Evolutionary conservation across 2,797 vertebrate species (phyloP), one percentile per base, ranked within the genome.

Genomic region (Coluber constrictor): DNA sequence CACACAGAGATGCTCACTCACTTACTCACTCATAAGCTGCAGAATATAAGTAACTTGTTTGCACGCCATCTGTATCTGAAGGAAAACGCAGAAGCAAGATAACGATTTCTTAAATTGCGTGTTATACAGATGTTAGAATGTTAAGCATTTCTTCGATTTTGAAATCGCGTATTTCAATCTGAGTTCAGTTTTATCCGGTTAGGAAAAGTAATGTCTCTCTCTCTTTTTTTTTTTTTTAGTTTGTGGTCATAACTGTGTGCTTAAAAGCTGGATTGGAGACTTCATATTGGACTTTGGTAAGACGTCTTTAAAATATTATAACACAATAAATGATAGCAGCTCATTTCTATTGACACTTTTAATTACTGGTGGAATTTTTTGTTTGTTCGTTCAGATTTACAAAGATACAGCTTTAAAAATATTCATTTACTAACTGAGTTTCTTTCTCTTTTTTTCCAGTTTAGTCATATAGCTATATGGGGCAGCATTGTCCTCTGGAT

Each of bases 381-480:
- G 18, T 92, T 94, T 20, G 0, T 1, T 87, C 4, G 27, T 59
- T 90, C 74, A 37, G 0, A 92, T n/a, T 92, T 91, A 1, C 55
- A 59, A 56, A 79, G 4, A 86, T 51, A 25, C 11, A 43, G 11
- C 51, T 87, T 79, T 4, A 23, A 29, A 37, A 25, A 51, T 27
- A 86, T 86, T 92, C 3, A 20, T n/a, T 54, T 29, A n/a, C 57
- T 66, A 92, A 79, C 12, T 83, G 74, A 63, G 5, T 87, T 92
- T 90, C n/a, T 88, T 86, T 29, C 89, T 60, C 32, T 95, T 37
- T 91, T 91, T 79, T 92, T 92, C 55, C 98, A 99, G 99, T 99
- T 99, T 98, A 99, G 99, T 96, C 99, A 99, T 96, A 98, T 99
- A 92, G 99, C 99, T 90, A 99, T 99, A 94, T 99, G 99, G 99